Evolutionary conservation across 2,888 invertebrate genomes (phyloP).

Genomic region (Crocallis elinguaria): DNA sequence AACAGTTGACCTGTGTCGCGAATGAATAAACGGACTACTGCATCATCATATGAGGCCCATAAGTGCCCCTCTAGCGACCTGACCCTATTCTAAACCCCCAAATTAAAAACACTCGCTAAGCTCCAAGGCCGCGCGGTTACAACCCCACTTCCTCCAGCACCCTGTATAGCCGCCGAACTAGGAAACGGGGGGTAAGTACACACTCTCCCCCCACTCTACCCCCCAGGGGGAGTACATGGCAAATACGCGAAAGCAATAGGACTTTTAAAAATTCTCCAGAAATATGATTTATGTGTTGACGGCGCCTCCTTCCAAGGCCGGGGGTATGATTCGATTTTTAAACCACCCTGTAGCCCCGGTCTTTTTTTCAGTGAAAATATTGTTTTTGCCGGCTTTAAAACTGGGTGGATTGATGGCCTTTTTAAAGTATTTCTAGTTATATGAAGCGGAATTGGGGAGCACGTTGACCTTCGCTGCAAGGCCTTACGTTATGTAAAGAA

Average conservation of each 20-base stretch:
- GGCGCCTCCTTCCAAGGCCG: constrained; percentile 81
- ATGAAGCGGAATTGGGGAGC: not conserved
- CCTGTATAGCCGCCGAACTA: constrained; percentile 72
- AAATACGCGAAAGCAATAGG: constrained; percentile 86
- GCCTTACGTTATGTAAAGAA: too few species aligned
- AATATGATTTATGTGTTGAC: constrained; percentile 86
- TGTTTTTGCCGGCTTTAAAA: constrained; percentile 49
- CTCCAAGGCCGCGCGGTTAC: constrained; percentile 50
- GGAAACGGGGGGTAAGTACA: constrained; percentile 85
- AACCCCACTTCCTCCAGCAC: constrained; percentile 43
- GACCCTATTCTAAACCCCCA: not conserved
- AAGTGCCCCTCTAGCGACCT: too few species aligned
- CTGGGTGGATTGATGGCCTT: constrained; percentile 35
- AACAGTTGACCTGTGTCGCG: too few species aligned
- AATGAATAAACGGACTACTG: too few species aligned
- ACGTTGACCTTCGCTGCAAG: not conserved
- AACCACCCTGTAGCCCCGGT: constrained; percentile 70
- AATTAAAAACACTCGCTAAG: not conserved
- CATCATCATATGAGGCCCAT: too few species aligned
- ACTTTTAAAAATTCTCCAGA: constrained; percentile 85
- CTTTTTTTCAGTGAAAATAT: constrained; percentile 55
- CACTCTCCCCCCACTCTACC: constrained; percentile 62
- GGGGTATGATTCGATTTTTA: constrained; percentile 84
- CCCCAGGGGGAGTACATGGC: constrained; percentile 80
- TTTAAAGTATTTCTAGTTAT: constrained; percentile 9